These are phyloP conservation scores for Melieria omissa DNA, from an alignment of 2,888 invertebrate species.

Conservation along the genomic window DNA sequence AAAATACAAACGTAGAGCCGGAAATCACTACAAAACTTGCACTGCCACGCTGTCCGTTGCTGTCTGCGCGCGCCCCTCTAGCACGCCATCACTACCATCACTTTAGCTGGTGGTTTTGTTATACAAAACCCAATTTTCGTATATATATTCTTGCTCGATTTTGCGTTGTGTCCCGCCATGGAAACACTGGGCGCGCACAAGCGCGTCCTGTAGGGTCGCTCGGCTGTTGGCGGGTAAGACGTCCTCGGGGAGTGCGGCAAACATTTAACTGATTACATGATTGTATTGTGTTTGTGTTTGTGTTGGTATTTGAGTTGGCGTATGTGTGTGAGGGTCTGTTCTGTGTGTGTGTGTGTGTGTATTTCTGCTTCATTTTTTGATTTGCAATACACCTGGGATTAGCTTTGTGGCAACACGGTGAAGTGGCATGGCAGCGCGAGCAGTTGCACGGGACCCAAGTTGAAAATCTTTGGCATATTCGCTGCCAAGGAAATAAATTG, in stretches of 20 bases:
- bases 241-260: constrained; percentile 45
- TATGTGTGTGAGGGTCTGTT: constrained; percentile 3
- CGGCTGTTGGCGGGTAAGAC: not conserved
- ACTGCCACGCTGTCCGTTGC: constrained; percentile 35
- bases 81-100: constrained; percentile 13
- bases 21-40: constrained; percentile 17
- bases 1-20: constrained; percentile 24
- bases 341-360: constrained; percentile 9
- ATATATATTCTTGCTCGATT: constrained; percentile 12
- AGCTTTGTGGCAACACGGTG: constrained; percentile 21
- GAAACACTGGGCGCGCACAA: too few relatives aligned
- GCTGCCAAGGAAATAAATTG: constrained; percentile 62
- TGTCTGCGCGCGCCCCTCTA: too few relatives aligned
- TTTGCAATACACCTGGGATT: constrained; percentile 65
- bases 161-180: not conserved
- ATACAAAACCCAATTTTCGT: constrained; percentile 51
- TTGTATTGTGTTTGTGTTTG: constrained; percentile 29
- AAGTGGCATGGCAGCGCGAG: constrained; percentile 35
- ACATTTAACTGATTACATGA: constrained; percentile 46
- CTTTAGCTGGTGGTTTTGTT: constrained; percentile 47
- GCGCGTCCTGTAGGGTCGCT: too few relatives aligned
- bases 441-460: constrained; percentile 40
- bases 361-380: constrained; percentile 58
- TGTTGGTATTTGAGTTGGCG: constrained; percentile 8
- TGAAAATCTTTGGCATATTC: constrained; percentile 39